Conservation (phyloP, 2,113 vertebrate genomes). For the Triplophysa siluroides region DNA sequence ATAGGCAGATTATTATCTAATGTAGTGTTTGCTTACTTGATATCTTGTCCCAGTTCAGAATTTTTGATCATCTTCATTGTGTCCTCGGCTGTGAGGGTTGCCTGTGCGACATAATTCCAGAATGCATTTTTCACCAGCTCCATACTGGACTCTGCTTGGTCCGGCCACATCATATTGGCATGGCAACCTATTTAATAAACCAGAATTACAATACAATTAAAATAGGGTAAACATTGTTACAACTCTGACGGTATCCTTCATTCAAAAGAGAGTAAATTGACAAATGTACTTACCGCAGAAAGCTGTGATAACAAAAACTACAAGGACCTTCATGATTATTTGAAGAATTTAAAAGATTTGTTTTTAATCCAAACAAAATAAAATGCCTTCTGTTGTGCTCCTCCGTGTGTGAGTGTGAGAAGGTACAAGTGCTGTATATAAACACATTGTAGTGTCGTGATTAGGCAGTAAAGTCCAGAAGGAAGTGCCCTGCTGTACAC, state of each 20-base stretch:
- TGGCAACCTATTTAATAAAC: constrained; percentile 44
- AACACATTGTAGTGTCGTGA: constrained; percentile 48
- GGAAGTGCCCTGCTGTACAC: constrained; percentile 43
- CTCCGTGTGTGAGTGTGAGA: constrained; percentile 23
- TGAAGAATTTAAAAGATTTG: neutral
- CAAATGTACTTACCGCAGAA: constrained; percentile 58
- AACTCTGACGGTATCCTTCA: neutral
- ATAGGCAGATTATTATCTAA: neutral
- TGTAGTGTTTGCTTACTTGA: constrained; percentile 47
- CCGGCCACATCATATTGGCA: constrained; percentile 39
- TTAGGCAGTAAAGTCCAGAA: constrained; percentile 62
- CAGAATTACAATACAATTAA: neutral
- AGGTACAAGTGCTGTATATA: constrained; percentile 33
- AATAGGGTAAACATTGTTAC: no score
- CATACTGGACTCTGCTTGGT: constrained; percentile 30
- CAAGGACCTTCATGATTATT: constrained; percentile 64
- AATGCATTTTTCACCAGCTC: constrained; percentile 56
- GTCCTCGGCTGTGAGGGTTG: constrained; percentile 53
- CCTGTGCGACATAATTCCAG: constrained; percentile 56
- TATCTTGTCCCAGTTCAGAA: constrained; percentile 48
- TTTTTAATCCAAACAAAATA: neutral
- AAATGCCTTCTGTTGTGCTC: constrained; percentile 6
- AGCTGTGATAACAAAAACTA: constrained; percentile 54
- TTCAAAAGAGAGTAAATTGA: neutral
- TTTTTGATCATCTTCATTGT: constrained; percentile 49